These are phyloP conservation scores for Gambusia yucatana DNA, from an alignment of 2,797 vertebrate genomes.

Conservation along the genomic window DNA sequence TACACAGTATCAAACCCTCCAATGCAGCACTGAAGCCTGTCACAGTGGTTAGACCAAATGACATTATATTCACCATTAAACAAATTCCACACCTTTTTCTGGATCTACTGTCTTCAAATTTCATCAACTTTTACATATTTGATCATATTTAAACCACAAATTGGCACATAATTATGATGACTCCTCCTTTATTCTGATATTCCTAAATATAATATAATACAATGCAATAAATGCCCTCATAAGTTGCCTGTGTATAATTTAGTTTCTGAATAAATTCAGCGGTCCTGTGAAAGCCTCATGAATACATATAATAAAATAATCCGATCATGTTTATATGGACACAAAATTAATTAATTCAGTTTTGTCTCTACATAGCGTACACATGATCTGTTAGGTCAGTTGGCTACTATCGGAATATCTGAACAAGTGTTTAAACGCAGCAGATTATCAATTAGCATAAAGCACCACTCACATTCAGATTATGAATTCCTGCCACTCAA, in stretches of 20 bases:
- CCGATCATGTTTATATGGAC: too few relatives aligned
- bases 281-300: not conserved
- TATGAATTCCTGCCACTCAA: too few relatives aligned
- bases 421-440: too few relatives aligned
- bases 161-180: not conserved
- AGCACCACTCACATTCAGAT: too few relatives aligned
- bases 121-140: not conserved
- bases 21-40: conserved; percentile 11
- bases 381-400: too few relatives aligned
- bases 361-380: too few relatives aligned
- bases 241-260: not conserved
- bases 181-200: not conserved
- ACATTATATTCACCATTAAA: conserved; percentile 52
- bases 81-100: conserved; percentile 38
- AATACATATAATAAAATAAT: not conserved
- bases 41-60: conserved; percentile 41
- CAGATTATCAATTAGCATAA: too few relatives aligned
- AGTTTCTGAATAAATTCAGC: not conserved
- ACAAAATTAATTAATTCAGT: too few relatives aligned
- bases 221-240: not conserved
- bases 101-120: conserved; percentile 34
- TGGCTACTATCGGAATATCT: too few relatives aligned
- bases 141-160: not conserved
- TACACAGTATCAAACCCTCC: conserved; percentile 24
- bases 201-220: not conserved